These are phyloP conservation scores for Rhineura floridana DNA, from an alignment of 2,113 vertebrate genomes.

Conservation along the genomic window DNA sequence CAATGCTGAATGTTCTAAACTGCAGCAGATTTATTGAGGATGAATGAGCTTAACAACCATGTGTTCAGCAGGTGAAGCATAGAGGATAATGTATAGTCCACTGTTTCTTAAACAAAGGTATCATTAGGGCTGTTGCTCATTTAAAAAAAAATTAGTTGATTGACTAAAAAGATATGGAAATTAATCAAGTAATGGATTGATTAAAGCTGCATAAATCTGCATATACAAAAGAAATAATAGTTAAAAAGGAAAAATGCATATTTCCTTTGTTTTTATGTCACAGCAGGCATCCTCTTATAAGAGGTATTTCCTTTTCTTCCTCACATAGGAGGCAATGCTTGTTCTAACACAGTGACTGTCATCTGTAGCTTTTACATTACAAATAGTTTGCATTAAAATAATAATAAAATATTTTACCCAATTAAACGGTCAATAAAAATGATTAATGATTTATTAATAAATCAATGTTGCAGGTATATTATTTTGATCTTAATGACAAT, in stretches of 20 bases:
- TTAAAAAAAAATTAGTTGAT: neutral
- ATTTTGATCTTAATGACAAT: neutral
- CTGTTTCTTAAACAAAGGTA: constrained; percentile 16
- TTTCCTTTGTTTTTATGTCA: neutral
- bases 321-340: no score
- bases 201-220: neutral
- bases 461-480: neutral
- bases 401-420: neutral
- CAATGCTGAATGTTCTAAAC: constrained; percentile 32
- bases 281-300: neutral
- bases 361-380: neutral
- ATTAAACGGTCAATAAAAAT: neutral
- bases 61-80: constrained; percentile 19
- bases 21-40: constrained; percentile 25
- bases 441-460: neutral
- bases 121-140: neutral
- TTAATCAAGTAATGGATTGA: neutral
- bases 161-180: neutral
- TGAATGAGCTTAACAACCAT: constrained; percentile 27
- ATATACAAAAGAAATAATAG: neutral
- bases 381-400: neutral
- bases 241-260: neutral
- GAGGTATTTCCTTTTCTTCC: neutral
- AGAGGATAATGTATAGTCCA: neutral
- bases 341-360: neutral